phyloP scores from a whole-genome alignment of 92 coral and sea anemone genomes.

The Nematostella vectensis region DNA sequence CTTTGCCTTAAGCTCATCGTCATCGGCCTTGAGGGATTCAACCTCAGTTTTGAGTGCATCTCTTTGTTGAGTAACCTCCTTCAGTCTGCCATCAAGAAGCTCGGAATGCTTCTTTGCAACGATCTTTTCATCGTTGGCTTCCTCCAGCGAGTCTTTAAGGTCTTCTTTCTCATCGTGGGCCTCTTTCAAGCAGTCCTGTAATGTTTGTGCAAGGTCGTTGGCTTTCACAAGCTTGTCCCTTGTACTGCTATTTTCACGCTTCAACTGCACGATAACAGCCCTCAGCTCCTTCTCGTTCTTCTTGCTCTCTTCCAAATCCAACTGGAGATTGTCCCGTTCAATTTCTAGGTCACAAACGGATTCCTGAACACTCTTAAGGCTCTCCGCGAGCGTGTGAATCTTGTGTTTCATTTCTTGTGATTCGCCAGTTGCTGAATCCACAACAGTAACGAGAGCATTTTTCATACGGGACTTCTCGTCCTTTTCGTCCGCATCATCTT shows the following conservation, averaged over 20 bases:
- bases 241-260: slow-evolving; percentile 47
- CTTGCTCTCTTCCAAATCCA: slow-evolving; percentile 52
- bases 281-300: slow-evolving; percentile 53
- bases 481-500: not conserved
- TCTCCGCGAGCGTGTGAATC: slow-evolving; percentile 28
- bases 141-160: slow-evolving; percentile 63
- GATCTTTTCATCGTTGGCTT: slow-evolving; percentile 56
- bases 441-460: slow-evolving; percentile 14
- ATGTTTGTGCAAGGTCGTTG: slow-evolving; percentile 53
- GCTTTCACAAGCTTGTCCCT: slow-evolving; percentile 56
- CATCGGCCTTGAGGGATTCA: slow-evolving; percentile 9
- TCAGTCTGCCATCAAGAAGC: slow-evolving; percentile 35
- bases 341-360: slow-evolving; percentile 51
- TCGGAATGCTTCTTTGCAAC: slow-evolving; percentile 44
- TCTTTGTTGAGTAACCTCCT: slow-evolving; percentile 25
- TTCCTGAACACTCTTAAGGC: slow-evolving; percentile 30
- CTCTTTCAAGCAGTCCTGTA: slow-evolving; percentile 74
- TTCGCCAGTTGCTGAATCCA: slow-evolving; percentile 19
- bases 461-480: slow-evolving; percentile 6
- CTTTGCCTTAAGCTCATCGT: slow-evolving; percentile 35
- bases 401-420: slow-evolving; percentile 33
- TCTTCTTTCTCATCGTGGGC: slow-evolving; percentile 80
- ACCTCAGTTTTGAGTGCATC: slow-evolving; percentile 15
- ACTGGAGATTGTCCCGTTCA: slow-evolving; percentile 55
- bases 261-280: slow-evolving; percentile 36